A percentile compares a stretch with the other conserved stretches of the same genome.
phyloP scores from a whole-genome alignment of 2,888 invertebrate species.

The Drosophila merina region DNA sequence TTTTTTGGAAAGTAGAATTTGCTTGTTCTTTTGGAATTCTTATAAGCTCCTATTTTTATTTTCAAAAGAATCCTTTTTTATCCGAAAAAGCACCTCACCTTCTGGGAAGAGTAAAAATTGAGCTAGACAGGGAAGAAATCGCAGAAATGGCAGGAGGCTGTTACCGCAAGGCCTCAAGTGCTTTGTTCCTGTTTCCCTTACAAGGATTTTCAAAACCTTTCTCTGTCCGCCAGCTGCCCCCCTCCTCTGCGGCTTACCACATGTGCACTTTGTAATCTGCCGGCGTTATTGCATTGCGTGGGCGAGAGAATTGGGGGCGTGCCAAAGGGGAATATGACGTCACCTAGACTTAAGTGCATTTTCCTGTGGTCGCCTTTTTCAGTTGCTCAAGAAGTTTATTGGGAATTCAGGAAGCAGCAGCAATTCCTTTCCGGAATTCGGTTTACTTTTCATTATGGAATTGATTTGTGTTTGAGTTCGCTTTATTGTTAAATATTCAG shows the following conservation, averaged over 20 bases:
- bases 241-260: slow-evolving; percentile 72
- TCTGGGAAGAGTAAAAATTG: background rate
- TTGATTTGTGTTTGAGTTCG: slow-evolving; percentile 36
- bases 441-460: slow-evolving; percentile 54
- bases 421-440: slow-evolving; percentile 43
- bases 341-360: slow-evolving; percentile 62
- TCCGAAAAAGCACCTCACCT: background rate
- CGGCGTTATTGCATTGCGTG: slow-evolving; percentile 77
- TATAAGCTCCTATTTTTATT: too few relatives aligned
- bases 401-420: slow-evolving; percentile 16
- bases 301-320: slow-evolving; percentile 22
- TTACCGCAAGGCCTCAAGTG: slow-evolving; percentile 50
- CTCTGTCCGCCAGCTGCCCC: slow-evolving; percentile 2
- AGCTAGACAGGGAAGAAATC: slow-evolving; percentile 10
- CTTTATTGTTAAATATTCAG: too few relatives aligned
- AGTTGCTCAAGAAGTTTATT: slow-evolving; percentile 30
- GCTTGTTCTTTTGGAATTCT: too few relatives aligned
- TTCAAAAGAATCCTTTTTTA: too few relatives aligned
- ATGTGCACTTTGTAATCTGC: slow-evolving; percentile 80
- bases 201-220: slow-evolving; percentile 68
- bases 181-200: slow-evolving; percentile 51
- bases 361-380: slow-evolving; percentile 54
- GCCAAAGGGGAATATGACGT: slow-evolving; percentile 11
- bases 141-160: slow-evolving; percentile 39
- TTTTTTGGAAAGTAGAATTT: too few relatives aligned